Evolutionary conservation across 2,888 invertebrate species (phyloP).

Genomic region (Rhagophthalmus giganteus): DNA sequence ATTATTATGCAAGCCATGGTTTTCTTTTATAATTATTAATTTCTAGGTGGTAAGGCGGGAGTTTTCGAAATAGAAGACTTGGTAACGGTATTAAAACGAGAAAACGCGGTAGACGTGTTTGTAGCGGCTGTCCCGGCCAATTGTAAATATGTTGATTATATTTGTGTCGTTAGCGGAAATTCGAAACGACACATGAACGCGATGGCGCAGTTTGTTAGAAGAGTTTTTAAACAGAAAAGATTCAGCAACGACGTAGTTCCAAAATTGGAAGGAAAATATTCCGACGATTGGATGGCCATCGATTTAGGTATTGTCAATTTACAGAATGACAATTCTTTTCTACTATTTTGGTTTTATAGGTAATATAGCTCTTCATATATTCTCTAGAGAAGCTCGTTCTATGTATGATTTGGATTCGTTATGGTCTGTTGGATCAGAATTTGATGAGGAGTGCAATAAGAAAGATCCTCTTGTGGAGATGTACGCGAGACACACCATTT

Average conservation of each 20-base stretch:
- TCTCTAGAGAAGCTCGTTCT: conserved; percentile 69
- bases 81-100: conserved; percentile 72
- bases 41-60: conserved; percentile 75
- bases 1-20: conserved; percentile 1
- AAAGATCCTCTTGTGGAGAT: conserved; percentile 65
- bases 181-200: conserved; percentile 76
- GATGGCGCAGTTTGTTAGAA: conserved; percentile 73
- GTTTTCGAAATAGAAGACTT: conserved; percentile 90
- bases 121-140: conserved; percentile 75
- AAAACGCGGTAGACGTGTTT: conserved; percentile 80
- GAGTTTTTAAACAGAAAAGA: conserved; percentile 75
- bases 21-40: neutral
- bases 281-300: conserved; percentile 84
- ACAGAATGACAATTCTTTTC: too few species aligned
- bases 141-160: conserved; percentile 79
- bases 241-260: conserved; percentile 66
- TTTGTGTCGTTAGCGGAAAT: conserved; percentile 77
- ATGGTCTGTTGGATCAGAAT: conserved; percentile 85
- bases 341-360: conserved; percentile 62
- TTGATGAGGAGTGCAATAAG: conserved; percentile 70
- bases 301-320: conserved; percentile 87
- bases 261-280: conserved; percentile 74
- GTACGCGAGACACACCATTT: conserved; percentile 68
- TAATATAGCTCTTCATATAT: conserved; percentile 89
- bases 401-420: conserved; percentile 87